These are phyloP conservation scores for Spongia lamella DNA, from an alignment of 37 sponge, comb jelly and placozoan genomes.

Conservation along the genomic window DNA sequence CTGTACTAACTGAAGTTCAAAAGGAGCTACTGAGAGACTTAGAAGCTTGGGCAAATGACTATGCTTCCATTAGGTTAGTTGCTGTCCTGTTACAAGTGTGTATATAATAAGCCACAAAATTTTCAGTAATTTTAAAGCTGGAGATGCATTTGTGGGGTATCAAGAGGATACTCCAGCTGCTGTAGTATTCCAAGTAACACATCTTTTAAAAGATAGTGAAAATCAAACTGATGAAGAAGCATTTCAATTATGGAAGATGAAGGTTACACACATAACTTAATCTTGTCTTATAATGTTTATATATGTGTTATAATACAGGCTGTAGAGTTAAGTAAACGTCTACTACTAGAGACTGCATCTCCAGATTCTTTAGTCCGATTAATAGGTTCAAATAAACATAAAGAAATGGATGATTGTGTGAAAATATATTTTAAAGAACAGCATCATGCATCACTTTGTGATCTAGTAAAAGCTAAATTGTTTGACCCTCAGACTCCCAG, in stretches of 20 bases:
- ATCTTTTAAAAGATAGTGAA: constrained; percentile 9
- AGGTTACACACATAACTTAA: too few species aligned
- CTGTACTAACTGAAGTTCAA: constrained; percentile 58
- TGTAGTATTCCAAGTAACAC: constrained; percentile 81
- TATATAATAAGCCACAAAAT: background rate
- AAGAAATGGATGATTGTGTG: background rate
- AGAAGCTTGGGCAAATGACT: constrained; percentile 32
- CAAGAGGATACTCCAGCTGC: constrained; percentile 87
- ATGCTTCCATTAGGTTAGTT: background rate
- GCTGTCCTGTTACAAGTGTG: background rate
- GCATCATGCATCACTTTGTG: constrained; percentile 32
- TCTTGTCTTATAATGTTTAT: too few species aligned
- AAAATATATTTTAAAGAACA: background rate
- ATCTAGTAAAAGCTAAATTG: constrained; percentile 27
- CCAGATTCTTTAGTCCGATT: constrained; percentile 68
- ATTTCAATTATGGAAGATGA: too few species aligned
- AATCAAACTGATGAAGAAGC: too few species aligned
- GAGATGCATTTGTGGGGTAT: constrained; percentile 88
- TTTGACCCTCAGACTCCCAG: background rate
- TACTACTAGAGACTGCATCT: constrained; percentile 61
- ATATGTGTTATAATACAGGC: constrained; percentile 10
- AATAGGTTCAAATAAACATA: background rate
- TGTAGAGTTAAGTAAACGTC: constrained; percentile 27
- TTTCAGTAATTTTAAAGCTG: constrained; percentile 21
- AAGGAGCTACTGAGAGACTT: constrained; percentile 28